A percentile compares a stretch with the other conserved stretches of the same genome.
phyloP scores from a whole-genome alignment of 2,888 invertebrate species.

The Caenorhabditis plicata region DNA sequence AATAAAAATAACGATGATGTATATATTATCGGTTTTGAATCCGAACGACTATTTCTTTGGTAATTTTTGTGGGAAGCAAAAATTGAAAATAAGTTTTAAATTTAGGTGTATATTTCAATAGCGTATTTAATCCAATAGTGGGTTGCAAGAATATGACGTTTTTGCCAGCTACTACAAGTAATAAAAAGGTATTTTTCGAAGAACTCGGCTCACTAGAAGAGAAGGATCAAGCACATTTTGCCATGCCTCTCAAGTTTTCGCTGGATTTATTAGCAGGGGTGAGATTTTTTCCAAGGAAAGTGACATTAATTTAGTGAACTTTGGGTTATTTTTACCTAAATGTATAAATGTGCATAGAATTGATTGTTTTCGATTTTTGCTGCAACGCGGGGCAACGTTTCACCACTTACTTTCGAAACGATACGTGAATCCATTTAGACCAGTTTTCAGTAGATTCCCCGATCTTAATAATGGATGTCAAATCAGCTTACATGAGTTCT shows the following conservation, averaged over 20 bases:
- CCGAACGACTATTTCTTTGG: slow-evolving; percentile 64
- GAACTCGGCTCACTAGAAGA: slow-evolving; percentile 53
- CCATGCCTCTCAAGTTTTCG: slow-evolving; percentile 51
- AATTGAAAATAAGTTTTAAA: too few species aligned
- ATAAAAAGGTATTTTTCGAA: slow-evolving; percentile 58
- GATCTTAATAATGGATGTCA: too few species aligned
- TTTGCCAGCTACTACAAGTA: slow-evolving; percentile 62
- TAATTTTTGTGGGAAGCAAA: background rate
- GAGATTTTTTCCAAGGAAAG: too few species aligned
- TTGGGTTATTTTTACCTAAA: too few species aligned
- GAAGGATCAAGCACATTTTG: slow-evolving; percentile 55
- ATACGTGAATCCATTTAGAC: too few species aligned
- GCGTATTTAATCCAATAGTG: slow-evolving; percentile 36
- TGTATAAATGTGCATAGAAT: too few species aligned
- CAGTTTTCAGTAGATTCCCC: background rate
- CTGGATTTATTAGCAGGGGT: slow-evolving; percentile 42
- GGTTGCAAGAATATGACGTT: slow-evolving; percentile 47
- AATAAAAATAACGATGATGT: slow-evolving; percentile 58
- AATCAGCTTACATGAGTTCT: too few species aligned
- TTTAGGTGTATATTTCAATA: slow-evolving; percentile 37
- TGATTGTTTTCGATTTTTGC: background rate
- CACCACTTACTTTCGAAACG: background rate
- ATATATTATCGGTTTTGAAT: slow-evolving; percentile 57
- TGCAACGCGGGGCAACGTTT: slow-evolving; percentile 2
- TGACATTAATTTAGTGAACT: too few species aligned